phyloP scores from a whole-genome alignment of 2,888 invertebrate species.

The Sinohyriopsis cumingii region DNA sequence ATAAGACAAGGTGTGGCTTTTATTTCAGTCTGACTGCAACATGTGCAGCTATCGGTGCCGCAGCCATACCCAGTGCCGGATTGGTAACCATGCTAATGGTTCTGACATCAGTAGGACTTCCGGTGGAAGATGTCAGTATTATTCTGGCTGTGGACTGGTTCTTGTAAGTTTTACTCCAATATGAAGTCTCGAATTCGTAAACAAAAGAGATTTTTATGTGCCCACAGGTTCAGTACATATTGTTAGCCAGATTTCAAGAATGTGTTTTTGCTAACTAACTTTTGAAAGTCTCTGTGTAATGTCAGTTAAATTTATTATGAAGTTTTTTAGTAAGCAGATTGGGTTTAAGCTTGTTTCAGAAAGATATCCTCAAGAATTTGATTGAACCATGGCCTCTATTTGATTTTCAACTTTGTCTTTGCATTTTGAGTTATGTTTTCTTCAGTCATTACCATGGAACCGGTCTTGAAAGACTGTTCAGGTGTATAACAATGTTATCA shows the following conservation, averaged over 20 bases:
- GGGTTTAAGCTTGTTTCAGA: no score
- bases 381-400: no score
- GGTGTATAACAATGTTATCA: no score
- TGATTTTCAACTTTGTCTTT: no score
- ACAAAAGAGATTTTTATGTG: background rate
- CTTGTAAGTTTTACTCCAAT: slow-evolving; percentile 73
- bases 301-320: no score
- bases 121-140: slow-evolving; percentile 78
- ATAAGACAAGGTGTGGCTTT: background rate
- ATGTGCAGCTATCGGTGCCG: slow-evolving; percentile 79
- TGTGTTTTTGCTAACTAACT: background rate
- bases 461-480: no score
- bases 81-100: slow-evolving; percentile 81
- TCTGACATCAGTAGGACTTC: slow-evolving; percentile 78
- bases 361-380: no score
- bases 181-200: background rate
- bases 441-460: no score
- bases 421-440: no score
- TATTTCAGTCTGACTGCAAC: slow-evolving; percentile 77
- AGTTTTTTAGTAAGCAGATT: no score
- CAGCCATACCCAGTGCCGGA: slow-evolving; percentile 80
- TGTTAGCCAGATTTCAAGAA: background rate
- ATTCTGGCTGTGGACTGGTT: slow-evolving; percentile 82
- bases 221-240: no score
- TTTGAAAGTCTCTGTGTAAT: no score